Evolutionary conservation across 2,888 invertebrate species (phyloP).

Genomic region (Electrophaes corylata): DNA sequence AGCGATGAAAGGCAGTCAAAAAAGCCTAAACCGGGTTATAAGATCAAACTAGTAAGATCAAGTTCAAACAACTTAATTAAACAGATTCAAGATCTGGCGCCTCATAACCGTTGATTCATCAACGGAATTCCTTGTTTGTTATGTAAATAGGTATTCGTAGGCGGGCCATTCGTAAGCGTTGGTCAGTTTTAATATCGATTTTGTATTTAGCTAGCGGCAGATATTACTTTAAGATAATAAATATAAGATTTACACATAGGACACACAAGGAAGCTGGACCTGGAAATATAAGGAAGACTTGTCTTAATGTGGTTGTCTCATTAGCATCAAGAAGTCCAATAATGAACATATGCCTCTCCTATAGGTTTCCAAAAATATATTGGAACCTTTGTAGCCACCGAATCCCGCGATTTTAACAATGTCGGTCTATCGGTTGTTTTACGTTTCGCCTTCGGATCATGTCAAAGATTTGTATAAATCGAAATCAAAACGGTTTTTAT

Average conservation of each 20-base stretch:
- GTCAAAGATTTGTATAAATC: no score
- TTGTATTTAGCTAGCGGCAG: not conserved
- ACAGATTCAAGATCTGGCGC: conserved; percentile 18
- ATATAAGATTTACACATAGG: no score
- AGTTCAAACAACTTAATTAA: conserved; percentile 26
- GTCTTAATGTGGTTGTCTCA: no score
- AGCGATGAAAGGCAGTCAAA: not conserved
- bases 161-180: conserved; percentile 1
- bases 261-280: not conserved
- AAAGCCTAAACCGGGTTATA: not conserved
- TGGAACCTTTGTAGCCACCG: no score
- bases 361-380: no score
- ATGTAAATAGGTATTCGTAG: conserved; percentile 19
- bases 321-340: no score
- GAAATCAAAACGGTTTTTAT: no score
- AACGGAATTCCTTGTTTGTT: conserved; percentile 29
- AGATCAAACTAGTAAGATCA: conserved; percentile 20
- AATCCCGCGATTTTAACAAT: no score
- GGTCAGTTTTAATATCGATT: conserved; percentile 2
- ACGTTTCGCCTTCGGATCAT: no score
- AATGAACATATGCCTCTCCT: no score
- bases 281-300: no score
- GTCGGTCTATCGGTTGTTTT: no score
- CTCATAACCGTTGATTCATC: conserved; percentile 21
- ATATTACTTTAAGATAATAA: not conserved